phyloP scores from a whole-genome alignment of 2,888 invertebrate species.

The Acanthosoma haemorrhoidale region DNA sequence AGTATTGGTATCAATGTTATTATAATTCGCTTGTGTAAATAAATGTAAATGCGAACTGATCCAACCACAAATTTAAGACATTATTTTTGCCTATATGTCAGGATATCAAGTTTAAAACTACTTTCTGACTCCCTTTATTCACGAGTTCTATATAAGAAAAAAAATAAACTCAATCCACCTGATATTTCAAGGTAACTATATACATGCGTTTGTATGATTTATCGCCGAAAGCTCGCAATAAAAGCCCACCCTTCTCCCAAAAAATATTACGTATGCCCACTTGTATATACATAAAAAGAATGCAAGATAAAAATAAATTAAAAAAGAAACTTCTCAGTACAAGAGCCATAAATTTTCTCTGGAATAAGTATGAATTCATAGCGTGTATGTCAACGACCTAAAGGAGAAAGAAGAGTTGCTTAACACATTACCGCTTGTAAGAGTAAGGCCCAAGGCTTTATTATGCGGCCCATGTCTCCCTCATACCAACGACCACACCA shows the following conservation, averaged over 20 bases:
- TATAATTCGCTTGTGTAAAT: no score
- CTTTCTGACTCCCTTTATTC: no score
- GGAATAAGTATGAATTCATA: conserved; percentile 20
- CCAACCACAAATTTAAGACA: no score
- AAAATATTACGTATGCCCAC: not conserved
- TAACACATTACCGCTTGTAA: conserved; percentile 11
- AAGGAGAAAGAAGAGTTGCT: not conserved
- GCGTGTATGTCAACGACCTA: not conserved
- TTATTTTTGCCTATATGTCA: no score
- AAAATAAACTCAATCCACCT: no score
- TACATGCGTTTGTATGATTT: not conserved
- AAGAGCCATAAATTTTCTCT: not conserved
- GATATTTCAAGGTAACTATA: no score
- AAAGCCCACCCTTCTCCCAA: not conserved
- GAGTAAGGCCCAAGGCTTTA: conserved; percentile 9
- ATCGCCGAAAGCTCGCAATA: not conserved
- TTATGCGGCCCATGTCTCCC: conserved; percentile 15
- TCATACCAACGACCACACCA: not conserved
- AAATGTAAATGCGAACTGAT: no score
- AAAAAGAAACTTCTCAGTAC: not conserved
- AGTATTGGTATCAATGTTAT: no score
- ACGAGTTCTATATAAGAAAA: no score
- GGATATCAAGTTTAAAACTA: no score
- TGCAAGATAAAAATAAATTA: not conserved
- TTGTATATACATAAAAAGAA: not conserved